Evolutionary conservation across 2,797 vertebrate genomes (phyloP).

Genomic region (Falco peregrinus): DNA sequence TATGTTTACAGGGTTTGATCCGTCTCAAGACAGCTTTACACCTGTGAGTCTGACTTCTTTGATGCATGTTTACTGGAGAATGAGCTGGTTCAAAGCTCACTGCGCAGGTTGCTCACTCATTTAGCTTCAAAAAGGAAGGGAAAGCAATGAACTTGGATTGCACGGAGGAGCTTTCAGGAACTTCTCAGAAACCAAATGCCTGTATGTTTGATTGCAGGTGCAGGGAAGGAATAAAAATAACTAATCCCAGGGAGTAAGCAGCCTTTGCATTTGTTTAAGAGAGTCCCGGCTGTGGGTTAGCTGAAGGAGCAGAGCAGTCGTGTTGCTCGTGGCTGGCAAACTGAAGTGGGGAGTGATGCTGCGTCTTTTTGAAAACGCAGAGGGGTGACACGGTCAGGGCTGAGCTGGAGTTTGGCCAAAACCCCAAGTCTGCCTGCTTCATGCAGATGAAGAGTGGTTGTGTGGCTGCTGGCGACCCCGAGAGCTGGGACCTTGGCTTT

Average conservation of each 20-base stretch:
- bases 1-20: background rate
- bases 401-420: background rate
- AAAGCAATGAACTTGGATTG: background rate
- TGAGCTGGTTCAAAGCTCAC: background rate
- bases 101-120: background rate
- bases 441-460: background rate
- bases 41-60: background rate
- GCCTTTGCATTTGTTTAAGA: background rate
- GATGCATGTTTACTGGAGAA: background rate
- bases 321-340: background rate
- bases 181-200: background rate
- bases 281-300: background rate
- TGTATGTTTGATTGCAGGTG: background rate
- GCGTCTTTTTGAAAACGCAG: background rate
- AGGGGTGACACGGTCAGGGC: background rate
- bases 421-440: background rate
- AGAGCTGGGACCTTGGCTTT: background rate
- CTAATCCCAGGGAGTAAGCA: background rate
- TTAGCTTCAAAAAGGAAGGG: background rate
- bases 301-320: background rate
- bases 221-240: background rate
- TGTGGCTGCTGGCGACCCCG: background rate
- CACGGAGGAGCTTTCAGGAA: background rate
- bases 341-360: fast-evolving
- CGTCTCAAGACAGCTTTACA: background rate